phyloP scores from a whole-genome alignment of 2,113 vertebrate genomes.

The Lates calcarifer region DNA sequence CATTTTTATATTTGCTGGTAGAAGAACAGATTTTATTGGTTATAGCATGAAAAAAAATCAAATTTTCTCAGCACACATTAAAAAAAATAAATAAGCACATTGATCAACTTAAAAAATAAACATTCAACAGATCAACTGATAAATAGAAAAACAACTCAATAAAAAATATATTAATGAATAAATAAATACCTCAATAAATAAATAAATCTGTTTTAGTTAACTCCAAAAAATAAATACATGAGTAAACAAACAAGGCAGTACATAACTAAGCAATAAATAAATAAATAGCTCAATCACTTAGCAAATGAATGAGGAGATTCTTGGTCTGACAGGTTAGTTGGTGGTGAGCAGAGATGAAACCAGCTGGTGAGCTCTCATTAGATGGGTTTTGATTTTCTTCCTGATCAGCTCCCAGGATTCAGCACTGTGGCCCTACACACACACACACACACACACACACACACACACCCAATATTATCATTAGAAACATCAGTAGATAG shows the following conservation, averaged over 20 bases:
- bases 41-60: neutral
- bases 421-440: conserved; percentile 62
- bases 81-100: too few species aligned
- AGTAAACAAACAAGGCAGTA: too few species aligned
- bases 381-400: conserved; percentile 48
- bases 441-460: too few species aligned
- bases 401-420: conserved; percentile 78
- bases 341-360: neutral
- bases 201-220: too few species aligned
- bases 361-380: conserved; percentile 58
- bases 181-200: too few species aligned
- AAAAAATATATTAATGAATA: too few species aligned
- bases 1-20: too few species aligned
- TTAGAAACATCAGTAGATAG: neutral
- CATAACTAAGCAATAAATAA: neutral
- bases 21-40: too few species aligned
- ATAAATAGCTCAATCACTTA: too few species aligned
- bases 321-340: neutral
- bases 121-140: neutral
- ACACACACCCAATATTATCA: neutral
- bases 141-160: neutral
- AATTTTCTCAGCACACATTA: neutral
- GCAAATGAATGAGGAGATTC: neutral
- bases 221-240: too few species aligned
- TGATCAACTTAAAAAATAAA: too few species aligned